phyloP scores from a whole-genome alignment of 2,113 vertebrate genomes.

The Nothoprocta perdicaria region DNA sequence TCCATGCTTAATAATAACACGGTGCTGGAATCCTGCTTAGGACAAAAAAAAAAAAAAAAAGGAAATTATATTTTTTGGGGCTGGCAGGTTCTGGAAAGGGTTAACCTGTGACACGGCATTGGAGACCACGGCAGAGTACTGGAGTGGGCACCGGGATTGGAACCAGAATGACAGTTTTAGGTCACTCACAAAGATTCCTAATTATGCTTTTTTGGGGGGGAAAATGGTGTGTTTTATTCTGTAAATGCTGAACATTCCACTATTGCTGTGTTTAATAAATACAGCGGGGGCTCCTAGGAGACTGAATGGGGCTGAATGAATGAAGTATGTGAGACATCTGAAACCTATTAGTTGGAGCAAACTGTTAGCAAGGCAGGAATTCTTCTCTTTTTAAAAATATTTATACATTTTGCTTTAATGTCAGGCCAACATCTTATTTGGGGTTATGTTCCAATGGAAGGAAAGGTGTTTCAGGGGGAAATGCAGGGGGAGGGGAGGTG shows the following conservation, averaged over 20 bases:
- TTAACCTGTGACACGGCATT: neutral
- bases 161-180: conserved; percentile 13
- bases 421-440: conserved; percentile 66
- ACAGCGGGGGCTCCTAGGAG: conserved; percentile 83
- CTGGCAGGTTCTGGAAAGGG: neutral
- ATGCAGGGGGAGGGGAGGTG: conserved; percentile 46
- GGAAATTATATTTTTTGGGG: neutral
- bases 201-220: neutral
- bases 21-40: neutral
- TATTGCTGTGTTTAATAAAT: conserved; percentile 79
- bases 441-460: conserved; percentile 71
- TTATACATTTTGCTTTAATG: conserved; percentile 69
- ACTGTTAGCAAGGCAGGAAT: conserved; percentile 80
- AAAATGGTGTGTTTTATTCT: conserved; percentile 52
- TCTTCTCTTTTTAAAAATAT: conserved; percentile 72
- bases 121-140: neutral
- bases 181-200: conserved; percentile 49
- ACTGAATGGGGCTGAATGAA: conserved; percentile 83
- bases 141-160: conserved; percentile 14
- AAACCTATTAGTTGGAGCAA: conserved; percentile 84
- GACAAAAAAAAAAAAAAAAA: neutral
- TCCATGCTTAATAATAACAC: neutral
- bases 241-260: conserved; percentile 68
- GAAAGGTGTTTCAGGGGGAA: conserved; percentile 67
- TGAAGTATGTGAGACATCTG: conserved; percentile 86